phyloP scores from a whole-genome alignment of 2,797 vertebrate genomes.

The Sebastes flavidus region DNA sequence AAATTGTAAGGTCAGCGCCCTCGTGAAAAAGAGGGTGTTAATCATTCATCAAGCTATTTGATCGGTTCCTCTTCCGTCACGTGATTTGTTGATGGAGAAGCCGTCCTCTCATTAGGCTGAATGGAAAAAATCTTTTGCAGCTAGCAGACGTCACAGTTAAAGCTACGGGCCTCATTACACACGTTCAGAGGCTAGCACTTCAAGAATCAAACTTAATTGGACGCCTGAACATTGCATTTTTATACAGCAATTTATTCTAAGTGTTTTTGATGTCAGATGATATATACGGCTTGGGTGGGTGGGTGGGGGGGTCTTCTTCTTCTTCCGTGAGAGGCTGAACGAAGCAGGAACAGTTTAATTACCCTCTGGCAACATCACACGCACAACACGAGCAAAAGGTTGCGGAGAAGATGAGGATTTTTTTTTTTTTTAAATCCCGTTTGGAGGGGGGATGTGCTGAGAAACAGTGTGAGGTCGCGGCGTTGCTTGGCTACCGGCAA shows the following conservation, averaged over 20 bases:
- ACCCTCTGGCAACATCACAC: slow-evolving; percentile 38
- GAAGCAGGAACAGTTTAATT: slow-evolving; percentile 36
- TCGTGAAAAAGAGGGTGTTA: slow-evolving; percentile 22
- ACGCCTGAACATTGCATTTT: slow-evolving; percentile 56
- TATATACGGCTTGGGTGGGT: not conserved
- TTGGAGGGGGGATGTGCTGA: slow-evolving; percentile 48
- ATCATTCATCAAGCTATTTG: slow-evolving; percentile 50
- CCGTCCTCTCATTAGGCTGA: slow-evolving; percentile 38
- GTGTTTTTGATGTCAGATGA: slow-evolving; percentile 57
- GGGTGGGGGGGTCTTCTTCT: not conserved
- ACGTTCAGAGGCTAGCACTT: slow-evolving; percentile 49
- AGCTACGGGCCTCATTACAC: slow-evolving; percentile 62
- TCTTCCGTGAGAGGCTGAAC: slow-evolving; percentile 21
- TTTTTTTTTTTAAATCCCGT: slow-evolving; percentile 32
- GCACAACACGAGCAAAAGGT: slow-evolving; percentile 9
- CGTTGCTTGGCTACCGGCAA: slow-evolving; percentile 49
- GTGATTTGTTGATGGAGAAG: slow-evolving; percentile 36
- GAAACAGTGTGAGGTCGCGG: slow-evolving; percentile 19
- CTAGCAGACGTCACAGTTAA: slow-evolving; percentile 50
- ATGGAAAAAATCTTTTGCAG: slow-evolving; percentile 17
- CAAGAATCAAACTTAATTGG: slow-evolving; percentile 63
- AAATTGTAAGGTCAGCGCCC: slow-evolving; percentile 29
- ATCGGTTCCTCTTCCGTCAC: slow-evolving; percentile 33
- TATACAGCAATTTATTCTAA: slow-evolving; percentile 47
- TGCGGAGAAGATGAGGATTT: slow-evolving; percentile 4